Evolutionary conservation across 1,140 invertebrate genomes (phyloP).

Genomic region (Tetragonula clypearis): DNA sequence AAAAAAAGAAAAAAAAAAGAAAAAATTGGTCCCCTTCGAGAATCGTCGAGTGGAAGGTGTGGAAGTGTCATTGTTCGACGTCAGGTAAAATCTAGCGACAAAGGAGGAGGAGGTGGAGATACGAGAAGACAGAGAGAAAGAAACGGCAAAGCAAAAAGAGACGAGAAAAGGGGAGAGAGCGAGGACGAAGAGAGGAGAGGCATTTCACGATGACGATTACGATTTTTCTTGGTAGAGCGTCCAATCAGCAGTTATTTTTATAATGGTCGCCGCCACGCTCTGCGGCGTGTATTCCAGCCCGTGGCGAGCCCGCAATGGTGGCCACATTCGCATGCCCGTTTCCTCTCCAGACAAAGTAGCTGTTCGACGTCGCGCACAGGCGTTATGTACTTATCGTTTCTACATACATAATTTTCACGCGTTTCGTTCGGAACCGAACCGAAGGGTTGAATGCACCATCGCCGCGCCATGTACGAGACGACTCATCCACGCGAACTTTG

Average conservation of each 20-base stretch:
- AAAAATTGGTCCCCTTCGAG: not conserved
- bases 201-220: constrained; percentile 81
- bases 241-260: constrained; percentile 83
- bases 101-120: constrained; percentile 7
- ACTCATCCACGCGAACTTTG: not conserved
- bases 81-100: constrained; percentile 15
- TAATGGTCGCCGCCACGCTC: constrained; percentile 71
- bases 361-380: constrained; percentile 59
- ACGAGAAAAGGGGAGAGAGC: no score
- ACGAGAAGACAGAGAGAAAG: constrained; percentile 36
- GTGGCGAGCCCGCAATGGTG: constrained; percentile 61
- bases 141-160: constrained; percentile 29
- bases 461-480: constrained; percentile 1
- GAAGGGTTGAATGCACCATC: constrained; percentile 1
- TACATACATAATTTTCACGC: constrained; percentile 44
- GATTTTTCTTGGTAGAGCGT: constrained; percentile 82
- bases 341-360: constrained; percentile 69
- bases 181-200: constrained; percentile 52
- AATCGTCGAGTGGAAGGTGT: not conserved
- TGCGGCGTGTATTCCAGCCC: constrained; percentile 51
- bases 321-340: constrained; percentile 68
- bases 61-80: constrained; percentile 17
- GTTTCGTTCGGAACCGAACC: not conserved
- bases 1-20: not conserved
- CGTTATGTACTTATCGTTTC: constrained; percentile 55